These are phyloP conservation scores for Gambusia holbrooki DNA, from an alignment of 2,113 vertebrate species.

Conservation along the genomic window DNA sequence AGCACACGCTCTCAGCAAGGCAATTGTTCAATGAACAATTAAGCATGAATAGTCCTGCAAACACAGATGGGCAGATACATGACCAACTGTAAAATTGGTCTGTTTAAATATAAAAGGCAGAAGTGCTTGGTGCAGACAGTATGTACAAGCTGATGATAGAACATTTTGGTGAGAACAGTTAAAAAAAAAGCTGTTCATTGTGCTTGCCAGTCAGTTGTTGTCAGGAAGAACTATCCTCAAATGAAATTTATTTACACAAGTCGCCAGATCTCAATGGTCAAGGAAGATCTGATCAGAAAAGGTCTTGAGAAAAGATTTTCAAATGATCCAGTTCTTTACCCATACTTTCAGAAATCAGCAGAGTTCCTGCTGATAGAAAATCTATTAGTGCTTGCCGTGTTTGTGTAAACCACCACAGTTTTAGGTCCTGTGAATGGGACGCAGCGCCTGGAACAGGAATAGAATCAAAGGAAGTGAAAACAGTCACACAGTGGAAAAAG, in stretches of 20 bases:
- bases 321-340: not conserved
- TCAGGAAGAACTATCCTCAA: not conserved
- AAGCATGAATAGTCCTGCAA: not conserved
- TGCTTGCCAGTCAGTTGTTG: not conserved
- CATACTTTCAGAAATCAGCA: conserved; percentile 8
- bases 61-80: not conserved
- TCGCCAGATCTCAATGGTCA: not conserved
- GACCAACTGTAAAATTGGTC: not conserved
- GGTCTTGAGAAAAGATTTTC: not conserved
- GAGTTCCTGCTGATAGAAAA: not conserved
- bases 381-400: conserved; percentile 29
- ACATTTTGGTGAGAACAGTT: not conserved
- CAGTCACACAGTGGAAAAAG: conserved; percentile 59
- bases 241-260: not conserved
- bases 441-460: conserved; percentile 51
- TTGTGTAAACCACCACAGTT: conserved; percentile 10
- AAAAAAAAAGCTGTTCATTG: not conserved
- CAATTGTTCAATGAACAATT: not conserved
- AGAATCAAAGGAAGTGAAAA: conserved; percentile 59
- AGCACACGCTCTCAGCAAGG: not conserved
- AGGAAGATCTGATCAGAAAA: not conserved
- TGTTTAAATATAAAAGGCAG: not conserved
- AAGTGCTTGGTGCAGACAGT: not conserved
- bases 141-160: not conserved
- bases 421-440: not conserved